Evolutionary conservation across 2,888 invertebrate genomes (phyloP).

Genomic region (Latrodectus hesperus): DNA sequence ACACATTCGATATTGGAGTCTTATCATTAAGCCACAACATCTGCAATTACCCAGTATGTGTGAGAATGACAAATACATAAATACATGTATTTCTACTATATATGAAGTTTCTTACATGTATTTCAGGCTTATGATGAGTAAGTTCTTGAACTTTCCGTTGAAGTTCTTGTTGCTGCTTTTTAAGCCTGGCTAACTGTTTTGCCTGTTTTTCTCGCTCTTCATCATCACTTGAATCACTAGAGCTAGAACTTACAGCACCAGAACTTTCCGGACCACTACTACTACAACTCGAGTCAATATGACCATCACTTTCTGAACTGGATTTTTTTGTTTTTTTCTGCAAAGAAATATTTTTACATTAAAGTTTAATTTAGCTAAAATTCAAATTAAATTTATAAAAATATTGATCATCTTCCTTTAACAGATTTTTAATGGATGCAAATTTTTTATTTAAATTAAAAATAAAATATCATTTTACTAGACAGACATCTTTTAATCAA

Average conservation of each 20-base stretch:
- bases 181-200: constrained; percentile 57
- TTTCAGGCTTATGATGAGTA: constrained; percentile 63
- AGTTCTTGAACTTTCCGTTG: constrained; percentile 65
- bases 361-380: too few relatives aligned
- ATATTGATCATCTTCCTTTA: too few relatives aligned
- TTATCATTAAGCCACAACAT: too few relatives aligned
- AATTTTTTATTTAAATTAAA: too few relatives aligned
- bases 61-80: too few relatives aligned
- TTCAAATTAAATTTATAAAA: too few relatives aligned
- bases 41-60: too few relatives aligned
- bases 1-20: too few relatives aligned
- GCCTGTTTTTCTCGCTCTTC: constrained; percentile 63
- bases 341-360: constrained; percentile 5
- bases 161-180: constrained; percentile 64
- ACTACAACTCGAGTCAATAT: constrained; percentile 57
- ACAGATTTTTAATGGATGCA: too few relatives aligned
- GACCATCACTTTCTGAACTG: constrained; percentile 65
- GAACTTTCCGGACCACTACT: constrained; percentile 45
- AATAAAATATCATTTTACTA: too few relatives aligned
- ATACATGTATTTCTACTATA: too few relatives aligned
- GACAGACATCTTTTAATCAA: too few relatives aligned
- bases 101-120: constrained; percentile 52
- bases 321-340: constrained; percentile 64
- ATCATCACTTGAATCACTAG: constrained; percentile 65
- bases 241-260: constrained; percentile 50